phyloP scores from a whole-genome alignment of 2,113 vertebrate genomes.

The Apteryx owenii region DNA sequence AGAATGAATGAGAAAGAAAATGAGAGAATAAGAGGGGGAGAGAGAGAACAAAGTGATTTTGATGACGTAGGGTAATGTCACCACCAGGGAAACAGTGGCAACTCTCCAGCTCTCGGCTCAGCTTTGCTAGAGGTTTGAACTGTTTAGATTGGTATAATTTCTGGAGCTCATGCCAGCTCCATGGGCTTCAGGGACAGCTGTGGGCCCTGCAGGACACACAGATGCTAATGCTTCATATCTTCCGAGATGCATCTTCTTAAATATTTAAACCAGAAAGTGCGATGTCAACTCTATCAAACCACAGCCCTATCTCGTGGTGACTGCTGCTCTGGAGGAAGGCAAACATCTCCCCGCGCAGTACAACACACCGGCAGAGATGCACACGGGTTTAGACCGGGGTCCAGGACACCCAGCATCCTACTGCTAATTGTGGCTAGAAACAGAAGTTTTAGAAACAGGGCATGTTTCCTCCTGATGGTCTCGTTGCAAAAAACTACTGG shows the following conservation, averaged over 20 bases:
- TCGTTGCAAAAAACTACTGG: conserved; percentile 21
- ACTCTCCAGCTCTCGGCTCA: background rate
- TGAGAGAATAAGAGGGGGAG: background rate
- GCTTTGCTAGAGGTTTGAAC: background rate
- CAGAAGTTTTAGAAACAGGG: background rate
- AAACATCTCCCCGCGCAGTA: background rate
- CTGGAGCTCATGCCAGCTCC: background rate
- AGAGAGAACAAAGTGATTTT: background rate
- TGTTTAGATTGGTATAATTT: background rate
- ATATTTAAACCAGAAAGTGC: background rate
- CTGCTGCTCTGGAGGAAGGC: background rate
- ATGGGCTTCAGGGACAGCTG: background rate
- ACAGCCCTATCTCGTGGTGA: fast-evolving
- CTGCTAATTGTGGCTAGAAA: background rate
- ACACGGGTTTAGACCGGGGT: background rate
- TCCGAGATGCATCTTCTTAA: background rate
- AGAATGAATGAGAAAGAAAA: background rate
- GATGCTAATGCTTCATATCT: background rate
- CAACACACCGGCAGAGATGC: background rate
- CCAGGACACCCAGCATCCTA: fast-evolving
- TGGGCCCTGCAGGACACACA: background rate
- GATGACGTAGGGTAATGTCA: background rate
- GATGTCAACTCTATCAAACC: fast-evolving
- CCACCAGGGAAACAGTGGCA: background rate
- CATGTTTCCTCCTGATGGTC: background rate